Percentiles rank a stretch among this genome's conserved stretches.
Evolutionary conservation across 2,797 vertebrate genomes (phyloP).

Genomic region (Scleropages formosus): DNA sequence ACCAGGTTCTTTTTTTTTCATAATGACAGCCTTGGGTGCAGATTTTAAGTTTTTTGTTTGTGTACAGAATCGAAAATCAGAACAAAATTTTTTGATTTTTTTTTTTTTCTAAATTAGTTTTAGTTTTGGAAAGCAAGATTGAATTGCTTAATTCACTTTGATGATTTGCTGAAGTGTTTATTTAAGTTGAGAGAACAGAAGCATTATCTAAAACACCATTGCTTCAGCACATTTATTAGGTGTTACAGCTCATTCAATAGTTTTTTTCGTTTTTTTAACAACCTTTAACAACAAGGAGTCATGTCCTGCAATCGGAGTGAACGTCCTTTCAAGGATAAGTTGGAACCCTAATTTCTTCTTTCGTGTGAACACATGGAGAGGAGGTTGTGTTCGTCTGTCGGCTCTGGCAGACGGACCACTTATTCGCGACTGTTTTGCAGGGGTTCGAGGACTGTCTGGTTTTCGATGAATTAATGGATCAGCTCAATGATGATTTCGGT

Average conservation of each 20-base stretch:
- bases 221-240: too few relatives aligned
- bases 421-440: slow-evolving; percentile 57
- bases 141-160: not conserved
- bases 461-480: slow-evolving; percentile 88
- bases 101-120: not conserved
- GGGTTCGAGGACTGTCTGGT: slow-evolving; percentile 97
- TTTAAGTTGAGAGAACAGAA: not conserved
- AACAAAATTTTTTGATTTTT: not conserved
- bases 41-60: too few relatives aligned
- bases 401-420: not conserved
- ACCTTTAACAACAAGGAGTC: too few relatives aligned
- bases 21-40: too few relatives aligned
- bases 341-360: too few relatives aligned
- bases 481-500: slow-evolving; percentile 84
- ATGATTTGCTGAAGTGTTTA: not conserved
- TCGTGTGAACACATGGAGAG: too few relatives aligned
- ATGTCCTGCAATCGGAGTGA: too few relatives aligned
- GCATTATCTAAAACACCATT: not conserved
- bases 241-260: too few relatives aligned
- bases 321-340: too few relatives aligned
- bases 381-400: not conserved
- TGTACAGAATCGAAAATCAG: too few relatives aligned
- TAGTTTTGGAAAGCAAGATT: not conserved
- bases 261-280: too few relatives aligned
- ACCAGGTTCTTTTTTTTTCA: too few relatives aligned